These are phyloP conservation scores for Cromileptes altivelis DNA, from an alignment of 2,113 vertebrate genomes.

Conservation along the genomic window DNA sequence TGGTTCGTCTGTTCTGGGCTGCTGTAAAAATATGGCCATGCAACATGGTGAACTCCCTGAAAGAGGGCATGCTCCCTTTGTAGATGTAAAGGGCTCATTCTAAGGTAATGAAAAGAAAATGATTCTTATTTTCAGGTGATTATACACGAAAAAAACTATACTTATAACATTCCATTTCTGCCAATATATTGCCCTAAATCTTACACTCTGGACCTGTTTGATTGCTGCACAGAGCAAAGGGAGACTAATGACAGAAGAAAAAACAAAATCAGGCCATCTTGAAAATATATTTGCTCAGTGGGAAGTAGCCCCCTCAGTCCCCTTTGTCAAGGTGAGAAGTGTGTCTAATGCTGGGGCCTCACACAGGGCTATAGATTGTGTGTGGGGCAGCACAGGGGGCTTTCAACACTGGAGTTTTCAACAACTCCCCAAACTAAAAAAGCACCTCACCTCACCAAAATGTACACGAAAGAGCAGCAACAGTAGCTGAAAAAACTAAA, in stretches of 20 bases:
- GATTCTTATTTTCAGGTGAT: too few relatives aligned
- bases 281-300: constrained; percentile 12
- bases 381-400: not conserved
- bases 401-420: not conserved
- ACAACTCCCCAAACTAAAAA: not conserved
- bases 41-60: too few relatives aligned
- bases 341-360: constrained; percentile 38
- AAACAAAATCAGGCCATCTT: not conserved
- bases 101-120: too few relatives aligned
- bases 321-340: constrained; percentile 33
- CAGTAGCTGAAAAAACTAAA: constrained; percentile 49
- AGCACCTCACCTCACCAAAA: not conserved
- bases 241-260: not conserved
- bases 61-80: too few relatives aligned
- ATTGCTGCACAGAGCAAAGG: not conserved
- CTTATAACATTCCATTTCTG: too few relatives aligned
- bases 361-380: not conserved
- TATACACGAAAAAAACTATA: too few relatives aligned
- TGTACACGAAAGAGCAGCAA: not conserved
- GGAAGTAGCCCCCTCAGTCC: not conserved
- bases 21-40: too few relatives aligned
- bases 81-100: too few relatives aligned
- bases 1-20: too few relatives aligned
- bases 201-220: not conserved
- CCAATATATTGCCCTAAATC: too few relatives aligned